These are phyloP conservation scores for Hemibagrus guttatus DNA, from an alignment of 2,797 vertebrate genomes.

Conservation along the genomic window DNA sequence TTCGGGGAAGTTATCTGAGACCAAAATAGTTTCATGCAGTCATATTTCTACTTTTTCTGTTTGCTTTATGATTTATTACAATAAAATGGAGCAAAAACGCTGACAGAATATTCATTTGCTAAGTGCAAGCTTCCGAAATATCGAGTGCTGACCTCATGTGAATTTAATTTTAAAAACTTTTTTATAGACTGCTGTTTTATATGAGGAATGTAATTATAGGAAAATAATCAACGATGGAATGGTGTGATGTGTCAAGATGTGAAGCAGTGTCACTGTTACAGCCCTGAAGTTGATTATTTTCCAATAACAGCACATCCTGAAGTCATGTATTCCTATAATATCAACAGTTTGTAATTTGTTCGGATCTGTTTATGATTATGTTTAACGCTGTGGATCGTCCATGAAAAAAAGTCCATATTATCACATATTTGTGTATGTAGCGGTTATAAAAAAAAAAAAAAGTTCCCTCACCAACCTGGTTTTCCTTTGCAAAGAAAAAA, in stretches of 20 bases:
- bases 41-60: neutral
- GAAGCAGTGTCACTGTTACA: neutral
- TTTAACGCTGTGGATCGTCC: neutral
- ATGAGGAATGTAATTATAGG: neutral
- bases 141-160: neutral
- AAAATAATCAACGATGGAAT: neutral
- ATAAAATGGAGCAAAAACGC: neutral
- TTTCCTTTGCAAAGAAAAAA: neutral
- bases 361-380: neutral
- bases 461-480: neutral
- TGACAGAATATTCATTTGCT: neutral
- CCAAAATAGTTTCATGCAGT: neutral
- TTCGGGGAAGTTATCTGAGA: neutral
- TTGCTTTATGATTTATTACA: neutral
- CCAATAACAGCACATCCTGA: neutral
- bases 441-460: neutral
- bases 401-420: neutral
- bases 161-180: neutral
- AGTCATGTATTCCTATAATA: neutral
- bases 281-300: neutral
- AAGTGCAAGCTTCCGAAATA: neutral
- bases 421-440: neutral
- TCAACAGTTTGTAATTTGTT: neutral
- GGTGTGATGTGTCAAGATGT: neutral
- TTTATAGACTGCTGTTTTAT: neutral